Percentiles rank a stretch among this genome's conserved stretches.
phyloP scores from a whole-genome alignment of 2,888 invertebrate genomes.

The Aporophyla nigra region DNA sequence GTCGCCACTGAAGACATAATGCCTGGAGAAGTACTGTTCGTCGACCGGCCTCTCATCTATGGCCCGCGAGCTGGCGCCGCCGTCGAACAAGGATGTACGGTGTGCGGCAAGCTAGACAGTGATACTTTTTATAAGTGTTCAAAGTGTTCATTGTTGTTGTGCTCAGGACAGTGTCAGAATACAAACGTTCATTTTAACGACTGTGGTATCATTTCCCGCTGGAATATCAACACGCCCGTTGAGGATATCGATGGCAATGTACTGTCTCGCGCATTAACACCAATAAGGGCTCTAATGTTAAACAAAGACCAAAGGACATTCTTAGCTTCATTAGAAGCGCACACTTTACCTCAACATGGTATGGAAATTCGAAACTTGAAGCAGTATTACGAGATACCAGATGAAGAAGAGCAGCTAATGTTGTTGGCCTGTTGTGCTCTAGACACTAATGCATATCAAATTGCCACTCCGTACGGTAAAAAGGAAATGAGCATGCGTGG shows the following conservation, averaged over 20 bases:
- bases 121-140: conserved; percentile 89
- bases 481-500: conserved; percentile 91
- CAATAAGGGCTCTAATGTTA: conserved; percentile 84
- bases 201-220: conserved; percentile 91
- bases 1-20: conserved; percentile 93
- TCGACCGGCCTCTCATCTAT: conserved; percentile 93
- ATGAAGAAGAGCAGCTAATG: conserved; percentile 91
- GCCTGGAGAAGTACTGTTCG: conserved; percentile 93
- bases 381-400: conserved; percentile 86
- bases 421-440: conserved; percentile 91
- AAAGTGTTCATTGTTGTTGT: conserved; percentile 93
- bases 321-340: conserved; percentile 88
- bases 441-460: conserved; percentile 93
- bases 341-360: conserved; percentile 90
- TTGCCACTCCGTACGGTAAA: conserved; percentile 84
- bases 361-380: conserved; percentile 91
- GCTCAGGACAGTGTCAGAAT: conserved; percentile 92
- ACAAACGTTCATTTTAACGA: conserved; percentile 91
- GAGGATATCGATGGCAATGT: conserved; percentile 81
- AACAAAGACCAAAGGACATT: conserved; percentile 88
- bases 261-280: conserved; percentile 82
- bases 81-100: conserved; percentile 92
- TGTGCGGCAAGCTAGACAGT: conserved; percentile 90
- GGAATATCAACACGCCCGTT: conserved; percentile 89
- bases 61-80: conserved; percentile 92